Evolutionary conservation across 2,113 vertebrate genomes (phyloP).

Genomic region (Scortum barcoo): DNA sequence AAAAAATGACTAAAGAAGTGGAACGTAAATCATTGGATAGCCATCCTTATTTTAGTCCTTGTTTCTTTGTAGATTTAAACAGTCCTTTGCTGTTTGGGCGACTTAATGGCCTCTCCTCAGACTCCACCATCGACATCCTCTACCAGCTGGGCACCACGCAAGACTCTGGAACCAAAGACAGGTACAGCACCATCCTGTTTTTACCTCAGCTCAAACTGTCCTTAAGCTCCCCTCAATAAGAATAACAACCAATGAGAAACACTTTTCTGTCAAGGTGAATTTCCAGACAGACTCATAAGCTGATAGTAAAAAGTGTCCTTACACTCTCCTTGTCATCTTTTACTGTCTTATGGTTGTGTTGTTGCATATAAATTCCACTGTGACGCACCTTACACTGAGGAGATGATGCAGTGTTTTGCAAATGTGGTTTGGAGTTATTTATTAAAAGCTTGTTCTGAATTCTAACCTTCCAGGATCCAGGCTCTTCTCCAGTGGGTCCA

Average conservation of each 20-base stretch:
- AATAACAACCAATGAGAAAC: constrained; percentile 4
- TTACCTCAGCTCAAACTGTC: not conserved
- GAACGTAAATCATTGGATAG: too few relatives aligned
- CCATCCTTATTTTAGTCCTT: not conserved
- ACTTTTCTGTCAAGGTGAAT: constrained; percentile 23
- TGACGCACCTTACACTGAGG: not conserved
- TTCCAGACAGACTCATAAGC: constrained; percentile 24
- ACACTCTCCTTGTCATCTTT: constrained; percentile 36
- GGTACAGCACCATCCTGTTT: constrained; percentile 80
- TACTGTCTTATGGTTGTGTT: constrained; percentile 19
- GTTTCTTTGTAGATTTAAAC: constrained; percentile 90
- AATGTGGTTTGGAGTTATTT: constrained; percentile 10
- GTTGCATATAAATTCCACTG: constrained; percentile 38
- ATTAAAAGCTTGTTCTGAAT: not conserved
- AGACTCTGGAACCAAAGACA: constrained; percentile 97
- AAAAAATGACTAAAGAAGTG: too few relatives aligned
- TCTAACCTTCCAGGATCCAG: constrained; percentile 88
- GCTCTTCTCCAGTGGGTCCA: constrained; percentile 97
- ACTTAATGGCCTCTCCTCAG: constrained; percentile 97
- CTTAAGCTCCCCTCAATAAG: not conserved
- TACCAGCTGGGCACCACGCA: constrained; percentile 99
- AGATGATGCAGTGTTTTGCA: not conserved
- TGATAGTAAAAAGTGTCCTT: constrained; percentile 54
- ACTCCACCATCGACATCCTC: constrained; percentile 99
- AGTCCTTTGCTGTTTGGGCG: constrained; percentile 98